Evolutionary conservation across 2,797 vertebrate genomes (phyloP), one percentile per base, ranked within the genome.

Genomic region (Cuniculus paca): DNA sequence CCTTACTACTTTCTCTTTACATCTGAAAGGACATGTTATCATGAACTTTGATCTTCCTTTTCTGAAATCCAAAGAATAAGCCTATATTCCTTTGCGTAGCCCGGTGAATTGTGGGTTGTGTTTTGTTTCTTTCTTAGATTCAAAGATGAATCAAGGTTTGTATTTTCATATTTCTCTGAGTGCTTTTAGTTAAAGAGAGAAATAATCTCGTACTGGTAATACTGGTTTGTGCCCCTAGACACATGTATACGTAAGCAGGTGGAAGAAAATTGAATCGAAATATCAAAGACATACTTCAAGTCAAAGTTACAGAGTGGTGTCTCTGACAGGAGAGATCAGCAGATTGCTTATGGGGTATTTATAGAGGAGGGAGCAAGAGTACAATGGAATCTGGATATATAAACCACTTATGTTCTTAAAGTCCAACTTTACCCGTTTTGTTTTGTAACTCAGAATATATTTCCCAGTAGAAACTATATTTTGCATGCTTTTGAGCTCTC

Each of bases 381-480:
- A 80, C 92, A 75, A 22, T 80, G 61, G 63, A 94, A 87, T 92
- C 61, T 74, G 52, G 95, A 48, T 74, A 60, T 81, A 82, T 75
- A 88, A 95, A 90, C 39, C 10, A 4, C 36, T 96, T 91, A 87
- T 28, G 48, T 95, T 94, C 91, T 97, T 95, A 52, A 52, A 91
- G 70, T 75, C 79, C 79, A 86, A 45, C 93, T 92, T 95, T 82
- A 86, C 61, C 28, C 85, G 39, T 20, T 45, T 31, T 81, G 13
- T 93, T 82, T 93, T 45, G 19, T 88, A 79, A 92, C 83, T 93
- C 45, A 28, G 81, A 91, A 88, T 94, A 26, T n/a, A 79, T 96
- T 92, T 91, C 54, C 83, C 54, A 9, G 10, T 94, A 90, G 79
- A n/a, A 95, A 87, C 83, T 89, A 39, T 84, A 68, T 89, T 91